Base-by-base conservation (phyloP, 1,140 invertebrate species). In the Trichonephila clavipes region DNA sequence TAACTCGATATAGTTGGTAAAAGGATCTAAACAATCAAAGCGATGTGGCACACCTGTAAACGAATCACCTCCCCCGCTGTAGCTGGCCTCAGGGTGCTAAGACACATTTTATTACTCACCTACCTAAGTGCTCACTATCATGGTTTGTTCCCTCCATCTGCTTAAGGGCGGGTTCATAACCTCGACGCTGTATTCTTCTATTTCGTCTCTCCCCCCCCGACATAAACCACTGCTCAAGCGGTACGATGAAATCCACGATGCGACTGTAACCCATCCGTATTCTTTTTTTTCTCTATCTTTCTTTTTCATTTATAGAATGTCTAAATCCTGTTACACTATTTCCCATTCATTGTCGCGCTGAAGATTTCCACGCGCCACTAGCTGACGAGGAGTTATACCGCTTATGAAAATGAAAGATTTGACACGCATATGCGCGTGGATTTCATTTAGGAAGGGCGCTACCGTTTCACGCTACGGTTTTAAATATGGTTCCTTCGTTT, bases 321-420 rank as follows among this genome's bases (percentile, higher is more conserved):
- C 69, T 82, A 81, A 90, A 90, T 90, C 89, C 89, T 82, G 89
- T 90, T 90, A 90, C 89, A 82, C 16, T 58, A 72, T 89, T 69
- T 89, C 88, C 72, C 61, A 89, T 72, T 77, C 88, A 64, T 40
- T 72, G 72, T 77, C 72, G 44, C 58, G 24, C 59, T 40, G n/a
- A 8, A 87, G 28, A 59, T 87, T 87, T 62, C 58, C 28, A 87
- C 59, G 85, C 85, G 85, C 59, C 58, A 61, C 62, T 62, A 61
- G 61, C 10, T 64, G 12, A 10, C 44, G 21, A 87, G 58, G 24
- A 61, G 51, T 34, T 87, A 64, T 62, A 64, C 59, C 61, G 85
- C 28, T 87, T 87, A 87, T 62, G 85, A 87, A 83, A 62, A 61
- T 61, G 59, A 40, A 59, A 87, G 24, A 62, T 62, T 59, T 61